Evolutionary conservation across 2,888 invertebrate genomes (phyloP).

Genomic region (Meganola albula): DNA sequence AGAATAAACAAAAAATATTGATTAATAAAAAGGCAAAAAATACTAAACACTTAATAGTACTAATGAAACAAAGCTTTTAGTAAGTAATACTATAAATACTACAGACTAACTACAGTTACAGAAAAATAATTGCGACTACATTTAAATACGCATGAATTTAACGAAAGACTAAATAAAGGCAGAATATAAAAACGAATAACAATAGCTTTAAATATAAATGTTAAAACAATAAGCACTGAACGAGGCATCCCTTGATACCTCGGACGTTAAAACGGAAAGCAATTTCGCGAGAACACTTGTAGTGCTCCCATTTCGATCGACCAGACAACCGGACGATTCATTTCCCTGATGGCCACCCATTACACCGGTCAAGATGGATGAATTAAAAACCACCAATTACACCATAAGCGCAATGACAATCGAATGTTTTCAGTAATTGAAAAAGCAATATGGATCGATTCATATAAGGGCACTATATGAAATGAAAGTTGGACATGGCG

Average conservation of each 20-base stretch:
- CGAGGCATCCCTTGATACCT: conserved; percentile 48
- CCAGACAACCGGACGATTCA: conserved; percentile 60
- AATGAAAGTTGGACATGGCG: conserved; percentile 58
- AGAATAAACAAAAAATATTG: too few relatives aligned
- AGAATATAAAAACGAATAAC: conserved; percentile 24
- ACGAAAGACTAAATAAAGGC: conserved; percentile 17
- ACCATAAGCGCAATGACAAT: conserved; percentile 73
- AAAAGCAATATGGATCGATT: conserved; percentile 67
- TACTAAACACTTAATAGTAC: too few relatives aligned
- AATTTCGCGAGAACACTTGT: conserved; percentile 60
- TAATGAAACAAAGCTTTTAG: too few relatives aligned
- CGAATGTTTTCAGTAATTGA: conserved; percentile 75
- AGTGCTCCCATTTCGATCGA: conserved; percentile 49
- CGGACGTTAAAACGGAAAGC: conserved; percentile 59
- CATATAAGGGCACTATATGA: conserved; percentile 71
- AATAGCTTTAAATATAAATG: conserved; percentile 32
- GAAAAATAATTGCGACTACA: too few relatives aligned
- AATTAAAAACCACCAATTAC: conserved; percentile 74
- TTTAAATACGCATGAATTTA: conserved; percentile 12
- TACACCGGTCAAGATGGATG: conserved; percentile 72
- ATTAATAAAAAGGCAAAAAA: too few relatives aligned
- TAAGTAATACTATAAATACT: too few relatives aligned
- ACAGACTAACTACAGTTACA: too few relatives aligned
- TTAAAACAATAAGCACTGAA: conserved; percentile 42
- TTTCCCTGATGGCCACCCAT: conserved; percentile 73